Evolutionary conservation across 2,888 invertebrate species (phyloP), one percentile per base, ranked within the genome.

Genomic region (Acanthacorydalis orientalis): DNA sequence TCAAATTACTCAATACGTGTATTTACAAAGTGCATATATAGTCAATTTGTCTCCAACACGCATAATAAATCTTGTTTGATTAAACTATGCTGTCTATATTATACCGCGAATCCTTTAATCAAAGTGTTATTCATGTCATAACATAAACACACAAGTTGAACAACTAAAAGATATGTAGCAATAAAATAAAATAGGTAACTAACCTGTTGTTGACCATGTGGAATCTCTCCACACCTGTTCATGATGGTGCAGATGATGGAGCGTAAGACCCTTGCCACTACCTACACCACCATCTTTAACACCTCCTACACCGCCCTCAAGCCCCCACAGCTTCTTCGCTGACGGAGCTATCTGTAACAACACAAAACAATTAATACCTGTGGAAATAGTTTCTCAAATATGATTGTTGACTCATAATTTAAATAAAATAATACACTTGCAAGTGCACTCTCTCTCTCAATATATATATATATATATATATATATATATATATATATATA

Each of bases 151-250:
- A n/a, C n/a, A n/a, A n/a, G n/a, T n/a, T n/a, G n/a, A n/a, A n/a
- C n/a, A n/a, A n/a, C n/a, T n/a, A n/a, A n/a, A n/a, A n/a, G n/a
- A n/a, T 9, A 40, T 15, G 11, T 23, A 34, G 6, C 23, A 23
- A 23, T 23, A 2, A 40, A 31, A n/a, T n/a, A 38, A 16, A 46
- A 48, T 47, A 16, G 32, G 32, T 42, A 46, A 60, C 64, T 70
- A 71, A 79, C 87, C 85, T 73, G 88, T 85, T 55, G 89, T 87
- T 60, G 89, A 90, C 91, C 91, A 91, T 57, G 91, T 88, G 49
- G 88, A 81, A 67, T 91, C 89, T 58, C 90, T 79, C 90, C 90
- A 91, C 71, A 88, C 86, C 65, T 87, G 87, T 62, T 57, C 72
- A 60, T 59, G 77, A 75, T 60, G 80, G 70, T 68, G 81, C 72